phyloP scores from a whole-genome alignment of 2,888 invertebrate species.

The Hofmannophila pseudospretella region DNA sequence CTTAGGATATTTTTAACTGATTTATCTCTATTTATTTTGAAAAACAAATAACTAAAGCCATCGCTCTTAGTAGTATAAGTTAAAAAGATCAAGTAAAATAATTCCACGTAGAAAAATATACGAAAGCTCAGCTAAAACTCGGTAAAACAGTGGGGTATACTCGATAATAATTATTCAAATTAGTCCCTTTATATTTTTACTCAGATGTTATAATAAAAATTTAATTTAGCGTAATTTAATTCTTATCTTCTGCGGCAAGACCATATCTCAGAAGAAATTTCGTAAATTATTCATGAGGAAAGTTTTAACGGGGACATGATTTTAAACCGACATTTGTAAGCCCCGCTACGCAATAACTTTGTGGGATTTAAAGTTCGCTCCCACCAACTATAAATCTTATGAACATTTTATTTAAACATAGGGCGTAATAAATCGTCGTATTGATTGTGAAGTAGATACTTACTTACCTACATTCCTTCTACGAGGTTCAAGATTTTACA shows the following conservation, averaged over 20 bases:
- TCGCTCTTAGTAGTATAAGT: too few species aligned
- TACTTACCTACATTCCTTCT: too few species aligned
- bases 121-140: slow-evolving; percentile 37
- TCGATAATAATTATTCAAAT: slow-evolving; percentile 69
- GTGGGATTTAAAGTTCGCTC: slow-evolving; percentile 32
- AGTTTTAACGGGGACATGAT: slow-evolving; percentile 74
- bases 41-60: too few species aligned
- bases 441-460: too few species aligned
- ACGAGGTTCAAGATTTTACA: too few species aligned
- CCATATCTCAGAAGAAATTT: slow-evolving; percentile 73
- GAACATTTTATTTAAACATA: slow-evolving; percentile 9
- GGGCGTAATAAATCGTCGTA: too few species aligned
- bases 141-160: slow-evolving; percentile 30
- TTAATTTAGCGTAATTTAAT: slow-evolving; percentile 70
- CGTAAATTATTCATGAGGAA: slow-evolving; percentile 76
- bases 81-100: too few species aligned
- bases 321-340: slow-evolving; percentile 74
- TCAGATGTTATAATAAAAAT: slow-evolving; percentile 64
- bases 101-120: too few species aligned
- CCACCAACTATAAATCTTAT: slow-evolving; percentile 14
- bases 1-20: too few species aligned
- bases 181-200: slow-evolving; percentile 61
- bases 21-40: too few species aligned
- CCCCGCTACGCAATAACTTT: slow-evolving; percentile 49
- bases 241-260: slow-evolving; percentile 70